Evolutionary conservation across 2,888 invertebrate species (phyloP), one percentile per base, ranked within the genome.

Genomic region (Pseudolycoriella hygida): DNA sequence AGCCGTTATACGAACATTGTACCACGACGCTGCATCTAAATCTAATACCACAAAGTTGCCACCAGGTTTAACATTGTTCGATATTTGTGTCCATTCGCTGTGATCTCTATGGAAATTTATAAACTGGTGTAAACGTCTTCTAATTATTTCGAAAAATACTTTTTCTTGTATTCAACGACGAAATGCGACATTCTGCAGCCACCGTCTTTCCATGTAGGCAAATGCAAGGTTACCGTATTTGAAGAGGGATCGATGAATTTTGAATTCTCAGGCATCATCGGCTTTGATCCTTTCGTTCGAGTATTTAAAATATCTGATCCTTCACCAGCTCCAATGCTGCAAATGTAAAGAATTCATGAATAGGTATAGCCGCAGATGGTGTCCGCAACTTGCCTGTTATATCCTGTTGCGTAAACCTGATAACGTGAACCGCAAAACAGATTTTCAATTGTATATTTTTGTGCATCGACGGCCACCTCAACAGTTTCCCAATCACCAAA

Each of bases 171-270:
- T 67, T 92, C 90, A 43, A 94, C 87, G 50, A 93, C 90, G 62
- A 92, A 94, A 62, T 90, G 88, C 51, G 84, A 75, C 85, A 96
- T 92, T 15, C 90, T 87, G 61, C 94, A 96, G 48, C 93, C 92
- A 46, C 92, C 90, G 62, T 89, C 89, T 48, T 83, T 80, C 94
- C 94, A 96, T 50, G 92, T 83, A 57, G 80, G 84, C 53, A 96
- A 74, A 60, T 92, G 90, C 51, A 96, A 72, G 2, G 87, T 87
- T 43, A 93, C 87, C 53, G 88, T 90, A 51, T 88, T 89, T n/a
- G 88, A 84, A 19, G 89, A 89, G 1, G 89, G 86, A 60, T 88
- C 86, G 60, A 96, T 83, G 63, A 94, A 87, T 61, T 87, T 79
- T 3, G 82, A 79, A 46, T 90, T 90, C 61, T 86, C 83, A 0